Percentiles rank a stretch among this genome's conserved stretches.
Conservation (phyloP, 1,140 invertebrate species). For the Drosophila rhopaloa region DNA sequence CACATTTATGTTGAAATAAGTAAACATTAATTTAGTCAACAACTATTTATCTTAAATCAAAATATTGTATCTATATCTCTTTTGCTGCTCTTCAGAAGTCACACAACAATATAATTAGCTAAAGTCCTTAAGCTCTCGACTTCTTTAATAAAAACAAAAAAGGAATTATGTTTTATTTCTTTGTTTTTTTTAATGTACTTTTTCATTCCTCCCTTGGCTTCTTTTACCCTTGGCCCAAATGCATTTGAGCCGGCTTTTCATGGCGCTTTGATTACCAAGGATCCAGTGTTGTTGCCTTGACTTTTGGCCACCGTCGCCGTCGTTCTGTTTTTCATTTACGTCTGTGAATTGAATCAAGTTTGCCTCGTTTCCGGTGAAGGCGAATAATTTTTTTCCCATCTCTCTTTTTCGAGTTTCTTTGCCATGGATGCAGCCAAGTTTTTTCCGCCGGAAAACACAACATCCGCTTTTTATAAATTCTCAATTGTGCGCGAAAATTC, state of each 20-base stretch:
- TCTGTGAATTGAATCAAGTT: slow-evolving; percentile 78
- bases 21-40: neutral
- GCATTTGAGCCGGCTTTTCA: slow-evolving; percentile 42
- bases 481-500: slow-evolving; percentile 63
- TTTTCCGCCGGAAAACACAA: slow-evolving; percentile 79
- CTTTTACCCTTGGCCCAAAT: slow-evolving; percentile 26
- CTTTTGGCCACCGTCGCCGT: slow-evolving; percentile 63
- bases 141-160: neutral
- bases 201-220: neutral
- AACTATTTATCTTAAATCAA: neutral
- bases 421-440: slow-evolving; percentile 63
- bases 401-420: slow-evolving; percentile 20
- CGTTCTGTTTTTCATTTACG: slow-evolving; percentile 74
- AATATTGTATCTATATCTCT: neutral
- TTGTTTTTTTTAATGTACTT: slow-evolving; percentile 2
- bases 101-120: neutral
- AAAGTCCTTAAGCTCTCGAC: neutral
- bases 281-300: slow-evolving; percentile 27
- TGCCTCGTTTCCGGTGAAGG: slow-evolving; percentile 58
- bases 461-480: slow-evolving; percentile 76
- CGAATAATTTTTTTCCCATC: slow-evolving; percentile 16
- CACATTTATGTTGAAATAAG: too few relatives aligned
- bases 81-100: neutral
- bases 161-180: neutral
- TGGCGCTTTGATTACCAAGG: slow-evolving; percentile 63